Percentiles rank a stretch among this genome's conserved stretches.
Evolutionary conservation across 1,140 invertebrate genomes (phyloP).

Genomic region (Telenomus remus): DNA sequence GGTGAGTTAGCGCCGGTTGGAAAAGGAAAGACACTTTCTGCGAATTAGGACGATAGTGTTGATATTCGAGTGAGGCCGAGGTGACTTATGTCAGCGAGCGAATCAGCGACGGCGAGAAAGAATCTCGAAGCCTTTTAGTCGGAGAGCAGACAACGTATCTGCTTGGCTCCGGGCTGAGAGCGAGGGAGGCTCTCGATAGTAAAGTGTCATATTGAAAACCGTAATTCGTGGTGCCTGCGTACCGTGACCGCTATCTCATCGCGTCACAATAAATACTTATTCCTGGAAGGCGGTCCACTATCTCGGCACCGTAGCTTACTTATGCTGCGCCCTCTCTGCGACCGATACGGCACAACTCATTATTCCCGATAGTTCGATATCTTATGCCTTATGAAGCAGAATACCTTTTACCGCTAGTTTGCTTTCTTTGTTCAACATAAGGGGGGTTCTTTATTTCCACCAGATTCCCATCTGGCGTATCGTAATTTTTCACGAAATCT

Average conservation of each 20-base stretch:
- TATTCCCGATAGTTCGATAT: conserved; percentile 71
- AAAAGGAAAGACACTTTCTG: conserved; percentile 50
- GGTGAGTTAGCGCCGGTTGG: conserved; percentile 42
- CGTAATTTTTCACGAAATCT: conserved; percentile 34
- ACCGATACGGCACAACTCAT: conserved; percentile 71
- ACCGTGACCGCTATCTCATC: conserved; percentile 72
- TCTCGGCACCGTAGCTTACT: conserved; percentile 69
- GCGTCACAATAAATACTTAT: conserved; percentile 76
- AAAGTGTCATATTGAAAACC: conserved; percentile 74
- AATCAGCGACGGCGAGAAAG: conserved; percentile 53
- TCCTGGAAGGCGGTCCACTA: conserved; percentile 72
- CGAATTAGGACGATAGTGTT: conserved; percentile 46
- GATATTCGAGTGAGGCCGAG: conserved; percentile 22
- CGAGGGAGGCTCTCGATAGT: conserved; percentile 64
- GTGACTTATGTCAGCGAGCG: conserved; percentile 42
- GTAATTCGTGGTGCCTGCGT: conserved; percentile 72
- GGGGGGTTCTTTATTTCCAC: conserved; percentile 31
- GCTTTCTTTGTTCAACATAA: conserved; percentile 32
- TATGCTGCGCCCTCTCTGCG: conserved; percentile 61
- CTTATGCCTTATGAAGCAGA: conserved; percentile 66
- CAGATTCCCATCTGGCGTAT: conserved; percentile 44
- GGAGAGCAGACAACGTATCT: conserved; percentile 65
- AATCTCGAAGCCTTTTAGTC: conserved; percentile 70
- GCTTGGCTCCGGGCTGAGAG: conserved; percentile 40
- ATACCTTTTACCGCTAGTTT: conserved; percentile 53